phyloP scores from a whole-genome alignment of 2,888 invertebrate genomes.

The Heliconius sara region DNA sequence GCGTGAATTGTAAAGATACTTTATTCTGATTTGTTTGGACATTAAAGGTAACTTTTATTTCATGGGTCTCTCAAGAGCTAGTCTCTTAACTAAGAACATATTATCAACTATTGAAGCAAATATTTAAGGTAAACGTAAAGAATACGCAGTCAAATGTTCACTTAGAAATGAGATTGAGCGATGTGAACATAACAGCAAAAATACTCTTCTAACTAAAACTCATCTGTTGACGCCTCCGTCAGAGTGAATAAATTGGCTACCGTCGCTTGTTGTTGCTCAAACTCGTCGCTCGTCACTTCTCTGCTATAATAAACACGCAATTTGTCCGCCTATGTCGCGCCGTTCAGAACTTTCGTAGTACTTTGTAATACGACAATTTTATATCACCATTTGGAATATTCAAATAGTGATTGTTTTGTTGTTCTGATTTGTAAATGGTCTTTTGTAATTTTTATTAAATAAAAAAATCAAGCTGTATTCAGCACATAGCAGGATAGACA shows the following conservation, averaged over 20 bases:
- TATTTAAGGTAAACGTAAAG: neutral
- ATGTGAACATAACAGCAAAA: neutral
- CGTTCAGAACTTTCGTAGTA: neutral
- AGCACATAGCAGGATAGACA: too few species aligned
- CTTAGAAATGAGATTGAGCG: neutral
- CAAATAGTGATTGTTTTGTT: neutral
- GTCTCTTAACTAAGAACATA: too few species aligned
- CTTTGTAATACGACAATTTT: neutral
- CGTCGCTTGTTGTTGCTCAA: constrained; percentile 53
- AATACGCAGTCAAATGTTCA: neutral
- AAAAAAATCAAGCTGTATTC: too few species aligned
- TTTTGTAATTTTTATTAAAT: too few species aligned
- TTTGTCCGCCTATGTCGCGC: constrained; percentile 49
- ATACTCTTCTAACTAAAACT: constrained; percentile 26
- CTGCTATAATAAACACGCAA: constrained; percentile 59
- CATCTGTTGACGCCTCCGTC: constrained; percentile 28
- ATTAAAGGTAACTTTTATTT: too few species aligned
- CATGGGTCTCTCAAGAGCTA: too few species aligned
- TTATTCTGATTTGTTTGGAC: too few species aligned
- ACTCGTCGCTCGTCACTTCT: constrained; percentile 54
- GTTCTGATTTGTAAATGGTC: too few species aligned
- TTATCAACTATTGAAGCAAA: neutral
- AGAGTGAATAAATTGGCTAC: constrained; percentile 58
- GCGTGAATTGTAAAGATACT: too few species aligned
- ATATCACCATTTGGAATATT: neutral